phyloP scores from a whole-genome alignment of 2,113 vertebrate genomes.

The Theristicus caerulescens region DNA sequence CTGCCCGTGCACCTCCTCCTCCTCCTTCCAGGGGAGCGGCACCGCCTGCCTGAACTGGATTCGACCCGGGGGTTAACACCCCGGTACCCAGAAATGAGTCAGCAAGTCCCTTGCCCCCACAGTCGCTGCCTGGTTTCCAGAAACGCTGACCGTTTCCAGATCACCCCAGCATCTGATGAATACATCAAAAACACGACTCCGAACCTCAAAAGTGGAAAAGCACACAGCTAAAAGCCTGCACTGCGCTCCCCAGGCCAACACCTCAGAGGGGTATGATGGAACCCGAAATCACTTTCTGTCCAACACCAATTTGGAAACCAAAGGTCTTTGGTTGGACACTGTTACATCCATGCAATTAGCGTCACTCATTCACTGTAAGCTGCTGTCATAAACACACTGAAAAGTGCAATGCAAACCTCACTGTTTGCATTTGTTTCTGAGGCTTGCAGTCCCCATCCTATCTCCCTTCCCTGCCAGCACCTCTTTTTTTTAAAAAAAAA shows the following conservation, averaged over 20 bases:
- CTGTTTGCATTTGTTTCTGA: not conserved
- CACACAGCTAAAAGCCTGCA: not conserved
- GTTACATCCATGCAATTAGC: rapidly evolving
- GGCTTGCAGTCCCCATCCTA: not conserved
- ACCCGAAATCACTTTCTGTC: not conserved
- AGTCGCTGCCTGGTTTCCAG: constrained; percentile 29
- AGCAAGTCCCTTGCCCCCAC: not conserved
- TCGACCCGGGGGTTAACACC: not conserved
- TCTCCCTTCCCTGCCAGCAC: not conserved
- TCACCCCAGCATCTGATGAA: not conserved
- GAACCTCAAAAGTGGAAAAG: not conserved
- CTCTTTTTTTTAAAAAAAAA: not conserved
- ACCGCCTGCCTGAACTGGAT: not conserved
- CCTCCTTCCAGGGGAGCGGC: not conserved
- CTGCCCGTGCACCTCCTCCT: not conserved
- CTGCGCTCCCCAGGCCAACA: not conserved
- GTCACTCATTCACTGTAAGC: not conserved
- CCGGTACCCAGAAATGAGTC: constrained; percentile 28
- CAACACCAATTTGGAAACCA: not conserved
- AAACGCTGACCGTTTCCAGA: not conserved
- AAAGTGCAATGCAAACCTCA: not conserved
- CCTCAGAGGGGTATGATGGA: not conserved
- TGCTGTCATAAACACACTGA: not conserved
- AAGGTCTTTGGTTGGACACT: not conserved
- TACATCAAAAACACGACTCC: not conserved